Conservation (phyloP, 2,113 vertebrate genomes). For the Cephalopterus ornatus region DNA sequence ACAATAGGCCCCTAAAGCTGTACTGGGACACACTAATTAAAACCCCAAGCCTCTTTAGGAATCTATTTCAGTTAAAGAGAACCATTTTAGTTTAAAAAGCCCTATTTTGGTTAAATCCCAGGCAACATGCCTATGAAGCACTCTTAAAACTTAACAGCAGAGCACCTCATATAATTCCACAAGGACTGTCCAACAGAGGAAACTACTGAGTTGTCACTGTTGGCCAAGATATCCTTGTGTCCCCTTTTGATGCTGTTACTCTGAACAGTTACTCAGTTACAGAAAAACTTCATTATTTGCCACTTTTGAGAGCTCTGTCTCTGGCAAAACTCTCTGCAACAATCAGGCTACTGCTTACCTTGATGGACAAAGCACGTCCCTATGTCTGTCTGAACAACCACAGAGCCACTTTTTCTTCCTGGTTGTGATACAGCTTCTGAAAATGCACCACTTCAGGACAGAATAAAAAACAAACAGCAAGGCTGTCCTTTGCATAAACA, state of each 20-base stretch:
- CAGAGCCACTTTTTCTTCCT: neutral
- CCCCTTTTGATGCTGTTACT: rapidly evolving
- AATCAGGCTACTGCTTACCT: neutral
- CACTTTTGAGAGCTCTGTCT: neutral
- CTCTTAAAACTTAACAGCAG: neutral
- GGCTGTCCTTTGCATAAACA: neutral
- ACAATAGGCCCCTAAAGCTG: neutral
- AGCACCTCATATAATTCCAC: neutral
- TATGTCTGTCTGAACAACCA: neutral
- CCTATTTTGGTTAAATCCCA: neutral
- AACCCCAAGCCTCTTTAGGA: neutral
- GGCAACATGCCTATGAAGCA: neutral
- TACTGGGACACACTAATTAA: neutral
- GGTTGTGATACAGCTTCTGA: neutral
- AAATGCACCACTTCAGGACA: neutral
- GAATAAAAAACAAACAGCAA: neutral
- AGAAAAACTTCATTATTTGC: neutral
- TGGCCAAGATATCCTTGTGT: neutral
- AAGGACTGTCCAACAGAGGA: neutral
- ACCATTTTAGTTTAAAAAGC: neutral
- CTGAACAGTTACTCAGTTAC: neutral
- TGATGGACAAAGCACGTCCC: neutral
- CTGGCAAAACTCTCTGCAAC: neutral
- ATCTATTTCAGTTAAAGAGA: neutral
- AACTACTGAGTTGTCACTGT: neutral